Base-by-base conservation (phyloP, 1,140 invertebrate genomes). In the Platyura marginata region DNA sequence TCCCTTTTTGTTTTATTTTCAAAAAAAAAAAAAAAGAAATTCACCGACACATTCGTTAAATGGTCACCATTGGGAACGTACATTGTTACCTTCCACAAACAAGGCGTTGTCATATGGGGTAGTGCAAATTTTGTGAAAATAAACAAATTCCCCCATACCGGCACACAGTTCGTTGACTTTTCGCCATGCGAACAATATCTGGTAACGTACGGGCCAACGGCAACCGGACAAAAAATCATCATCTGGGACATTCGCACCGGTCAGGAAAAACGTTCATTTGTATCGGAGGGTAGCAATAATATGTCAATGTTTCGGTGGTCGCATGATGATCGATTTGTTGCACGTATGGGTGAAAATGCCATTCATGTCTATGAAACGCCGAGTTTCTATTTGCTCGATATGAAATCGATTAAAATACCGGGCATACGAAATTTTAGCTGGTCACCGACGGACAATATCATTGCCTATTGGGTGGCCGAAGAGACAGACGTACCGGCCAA, bases 391-490 rank as follows among this genome's bases (percentile, higher is more conserved):
- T 63, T 98, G 19, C 63, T 95, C 1, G 90, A 95, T 43, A 90
- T 94, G 59, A 96, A 95, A 57, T 92, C 88, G 50, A 79, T 97
- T 41, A 95, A 93, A 59, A 84, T 95, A 21, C 69, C 75, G 8
- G 89, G 87, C 29, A 88, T 96, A 39, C 75, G 83, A 48, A 91
- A 96, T 57, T 98, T 98, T 61, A 83, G 81, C 48, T 99, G 94
- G 94, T 97, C 92, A 13, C 94, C 96, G 1, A 89, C 90, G 10
- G 90, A 97, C 54, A 96, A 96, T 56, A 72, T 91, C 21, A 72
- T 99, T 22, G 92, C 92, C 4, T 98, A 96, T 59, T 99, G 94
- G 92, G 88, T 96, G n/a, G 88, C 89, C 15, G 95, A 98, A 67
- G 85, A 96, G 53, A 89, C 91, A 57, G 85, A 82, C 49, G 87